Percentiles rank a stretch among this genome's conserved stretches.
phyloP scores from a whole-genome alignment of 2,888 invertebrate genomes.

The Parnassius mnemosyne region DNA sequence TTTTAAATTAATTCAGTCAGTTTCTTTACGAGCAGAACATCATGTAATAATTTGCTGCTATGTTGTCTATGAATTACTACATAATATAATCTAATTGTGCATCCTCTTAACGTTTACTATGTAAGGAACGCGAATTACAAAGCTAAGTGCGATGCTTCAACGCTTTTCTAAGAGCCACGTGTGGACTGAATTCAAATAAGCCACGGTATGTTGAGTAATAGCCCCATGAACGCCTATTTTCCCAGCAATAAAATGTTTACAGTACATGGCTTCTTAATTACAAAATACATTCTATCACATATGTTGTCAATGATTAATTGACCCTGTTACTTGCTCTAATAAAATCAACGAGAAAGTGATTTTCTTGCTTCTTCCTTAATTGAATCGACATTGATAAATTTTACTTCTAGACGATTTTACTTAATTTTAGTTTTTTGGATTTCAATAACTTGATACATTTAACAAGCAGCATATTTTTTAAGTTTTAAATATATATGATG shows the following conservation, averaged over 20 bases:
- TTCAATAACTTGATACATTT: no score
- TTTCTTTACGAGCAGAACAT: no score
- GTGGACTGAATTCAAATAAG: constrained; percentile 25
- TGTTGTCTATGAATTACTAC: no score
- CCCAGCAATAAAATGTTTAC: not conserved
- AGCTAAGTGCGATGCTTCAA: constrained; percentile 18
- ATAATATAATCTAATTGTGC: constrained; percentile 16
- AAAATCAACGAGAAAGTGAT: no score
- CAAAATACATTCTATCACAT: not conserved
- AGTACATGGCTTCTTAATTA: not conserved
- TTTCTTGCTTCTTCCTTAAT: no score
- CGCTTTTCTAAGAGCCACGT: constrained; percentile 22
- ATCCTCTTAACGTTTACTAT: constrained; percentile 11
- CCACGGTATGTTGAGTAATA: constrained; percentile 14
- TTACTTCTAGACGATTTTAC: no score
- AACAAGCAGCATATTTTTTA: no score
- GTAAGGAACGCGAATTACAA: constrained; percentile 22
- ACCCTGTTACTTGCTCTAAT: not conserved
- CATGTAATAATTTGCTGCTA: constrained; percentile 3
- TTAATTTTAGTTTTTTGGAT: no score
- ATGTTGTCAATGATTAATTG: not conserved
- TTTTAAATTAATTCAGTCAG: no score
- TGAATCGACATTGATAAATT: no score
- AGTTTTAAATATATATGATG: no score
- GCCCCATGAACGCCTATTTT: constrained; percentile 6